Conservation (phyloP, 2,888 invertebrate species). For the Hypercompe scribonia region DNA sequence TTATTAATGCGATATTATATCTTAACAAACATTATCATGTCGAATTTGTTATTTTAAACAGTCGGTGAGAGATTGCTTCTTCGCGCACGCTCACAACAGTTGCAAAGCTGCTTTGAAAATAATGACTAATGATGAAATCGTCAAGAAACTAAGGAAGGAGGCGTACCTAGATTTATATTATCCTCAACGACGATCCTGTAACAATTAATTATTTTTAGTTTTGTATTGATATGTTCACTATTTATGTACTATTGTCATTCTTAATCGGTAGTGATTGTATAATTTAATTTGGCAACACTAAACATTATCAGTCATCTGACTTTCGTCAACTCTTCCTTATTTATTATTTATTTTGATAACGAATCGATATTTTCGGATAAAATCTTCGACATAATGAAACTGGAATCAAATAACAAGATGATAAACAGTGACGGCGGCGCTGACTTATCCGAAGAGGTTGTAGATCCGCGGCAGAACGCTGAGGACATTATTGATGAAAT, state of each 20-base stretch:
- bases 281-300: constrained; percentile 58
- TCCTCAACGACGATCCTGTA: constrained; percentile 77
- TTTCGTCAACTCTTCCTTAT: constrained; percentile 54
- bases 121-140: constrained; percentile 80
- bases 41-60: constrained; percentile 42
- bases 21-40: background rate
- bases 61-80: constrained; percentile 84
- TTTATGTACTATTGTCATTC: background rate
- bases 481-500: constrained; percentile 84
- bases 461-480: constrained; percentile 80
- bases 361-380: constrained; percentile 63
- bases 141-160: constrained; percentile 81
- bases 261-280: constrained; percentile 26
- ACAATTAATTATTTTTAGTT: constrained; percentile 37
- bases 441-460: constrained; percentile 77
- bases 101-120: constrained; percentile 84
- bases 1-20: background rate
- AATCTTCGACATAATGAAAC: constrained; percentile 72
- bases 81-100: constrained; percentile 82
- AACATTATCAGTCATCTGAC: constrained; percentile 78
- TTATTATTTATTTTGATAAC: constrained; percentile 76
- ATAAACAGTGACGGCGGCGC: constrained; percentile 78
- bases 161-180: constrained; percentile 81
- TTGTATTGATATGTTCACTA: constrained; percentile 19
- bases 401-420: constrained; percentile 84